Conservation (phyloP, 2,113 vertebrate genomes). For the Probosciger aterrimus region DNA sequence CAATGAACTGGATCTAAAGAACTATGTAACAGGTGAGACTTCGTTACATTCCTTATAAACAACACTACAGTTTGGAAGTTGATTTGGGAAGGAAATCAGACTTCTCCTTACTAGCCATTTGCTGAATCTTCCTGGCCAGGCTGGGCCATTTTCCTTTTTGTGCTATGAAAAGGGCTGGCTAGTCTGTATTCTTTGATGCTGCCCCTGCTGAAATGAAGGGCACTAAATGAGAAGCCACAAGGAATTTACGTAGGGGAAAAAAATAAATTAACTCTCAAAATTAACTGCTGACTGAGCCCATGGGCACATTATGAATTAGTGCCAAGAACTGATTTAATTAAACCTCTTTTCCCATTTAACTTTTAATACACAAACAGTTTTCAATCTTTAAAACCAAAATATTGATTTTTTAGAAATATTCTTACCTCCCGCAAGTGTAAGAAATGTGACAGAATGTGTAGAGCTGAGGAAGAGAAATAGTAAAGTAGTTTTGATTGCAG, state of each 20-base stretch:
- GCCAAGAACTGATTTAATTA: background rate
- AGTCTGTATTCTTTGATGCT: background rate
- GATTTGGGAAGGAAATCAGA: background rate
- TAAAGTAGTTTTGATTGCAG: background rate
- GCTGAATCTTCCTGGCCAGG: background rate
- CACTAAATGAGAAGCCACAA: background rate
- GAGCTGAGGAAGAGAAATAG: background rate
- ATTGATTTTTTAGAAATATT: background rate
- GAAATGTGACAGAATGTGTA: background rate
- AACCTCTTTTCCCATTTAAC: background rate
- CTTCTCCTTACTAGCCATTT: background rate
- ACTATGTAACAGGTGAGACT: slow-evolving; percentile 94
- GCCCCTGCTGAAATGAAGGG: background rate
- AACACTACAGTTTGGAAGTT: background rate
- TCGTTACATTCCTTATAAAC: background rate
- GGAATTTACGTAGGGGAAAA: background rate
- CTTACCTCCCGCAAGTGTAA: background rate
- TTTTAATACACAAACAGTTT: background rate
- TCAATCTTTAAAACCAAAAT: background rate
- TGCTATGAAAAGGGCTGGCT: background rate
- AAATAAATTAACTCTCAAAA: background rate
- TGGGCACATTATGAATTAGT: background rate
- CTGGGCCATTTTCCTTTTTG: background rate
- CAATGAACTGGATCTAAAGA: slow-evolving; percentile 94
- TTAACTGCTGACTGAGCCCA: background rate